These are phyloP conservation scores for Charanyca ferruginea DNA, from an alignment of 2,888 invertebrate genomes.

Conservation along the genomic window DNA sequence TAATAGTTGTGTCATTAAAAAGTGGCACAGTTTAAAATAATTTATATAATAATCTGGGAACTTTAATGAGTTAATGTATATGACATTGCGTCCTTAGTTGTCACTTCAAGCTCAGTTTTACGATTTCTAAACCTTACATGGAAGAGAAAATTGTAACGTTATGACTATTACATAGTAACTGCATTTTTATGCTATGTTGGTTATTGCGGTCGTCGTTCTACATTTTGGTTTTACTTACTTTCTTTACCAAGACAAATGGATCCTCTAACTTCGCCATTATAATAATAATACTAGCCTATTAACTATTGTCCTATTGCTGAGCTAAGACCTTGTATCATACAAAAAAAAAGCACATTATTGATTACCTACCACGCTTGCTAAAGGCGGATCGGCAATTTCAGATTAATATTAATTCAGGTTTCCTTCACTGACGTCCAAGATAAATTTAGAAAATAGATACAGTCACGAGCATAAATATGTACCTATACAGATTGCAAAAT, in stretches of 20 bases:
- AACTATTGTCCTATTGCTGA: no score
- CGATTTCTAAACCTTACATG: conserved; percentile 28
- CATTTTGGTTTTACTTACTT: conserved; percentile 12
- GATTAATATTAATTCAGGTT: no score
- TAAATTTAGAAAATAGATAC: no score
- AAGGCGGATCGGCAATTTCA: no score
- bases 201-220: conserved; percentile 7
- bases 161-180: conserved; percentile 27
- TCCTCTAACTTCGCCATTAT: background rate
- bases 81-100: conserved; percentile 3
- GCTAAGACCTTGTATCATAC: no score
- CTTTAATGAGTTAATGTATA: conserved; percentile 10
- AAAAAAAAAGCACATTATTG: no score
- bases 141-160: conserved; percentile 34
- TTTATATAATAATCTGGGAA: conserved; percentile 45
- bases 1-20: conserved; percentile 33
- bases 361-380: no score
- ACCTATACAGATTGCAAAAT: no score
- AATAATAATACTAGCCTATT: no score
- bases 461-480: no score
- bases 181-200: conserved; percentile 21
- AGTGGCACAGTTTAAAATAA: conserved; percentile 40
- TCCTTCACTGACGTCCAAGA: no score
- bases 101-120: conserved; percentile 6
- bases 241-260: background rate